These are phyloP conservation scores for Oscheius onirici DNA, from an alignment of 2,888 invertebrate species.

Conservation along the genomic window DNA sequence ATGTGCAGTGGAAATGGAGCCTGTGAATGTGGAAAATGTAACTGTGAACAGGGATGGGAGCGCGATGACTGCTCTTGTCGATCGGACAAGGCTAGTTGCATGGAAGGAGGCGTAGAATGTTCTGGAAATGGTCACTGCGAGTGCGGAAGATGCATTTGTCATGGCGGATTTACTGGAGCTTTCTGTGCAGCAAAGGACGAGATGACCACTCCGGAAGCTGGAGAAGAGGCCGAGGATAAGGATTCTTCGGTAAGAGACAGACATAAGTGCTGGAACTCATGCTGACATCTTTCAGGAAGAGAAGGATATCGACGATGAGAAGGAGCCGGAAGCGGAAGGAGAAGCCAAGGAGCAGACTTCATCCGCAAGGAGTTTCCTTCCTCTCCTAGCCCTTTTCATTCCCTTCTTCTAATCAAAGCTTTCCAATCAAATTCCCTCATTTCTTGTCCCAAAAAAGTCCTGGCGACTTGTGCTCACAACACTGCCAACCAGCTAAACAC, in stretches of 20 bases:
- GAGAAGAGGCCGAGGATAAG: background rate
- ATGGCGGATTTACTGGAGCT: conserved; percentile 65
- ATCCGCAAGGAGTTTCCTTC: background rate
- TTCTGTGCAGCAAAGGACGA: conserved; percentile 59
- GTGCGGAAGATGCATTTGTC: conserved; percentile 68
- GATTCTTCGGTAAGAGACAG: background rate
- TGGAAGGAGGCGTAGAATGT: conserved; percentile 65
- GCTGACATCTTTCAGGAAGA: background rate
- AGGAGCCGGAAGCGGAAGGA: background rate
- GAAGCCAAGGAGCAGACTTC: background rate
- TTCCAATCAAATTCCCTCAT: background rate
- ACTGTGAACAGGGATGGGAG: conserved; percentile 63
- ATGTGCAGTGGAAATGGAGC: conserved; percentile 64
- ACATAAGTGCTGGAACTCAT: background rate
- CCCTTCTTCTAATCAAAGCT: conserved; percentile 11
- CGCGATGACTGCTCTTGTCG: conserved; percentile 64
- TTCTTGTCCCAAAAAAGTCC: conserved; percentile 17
- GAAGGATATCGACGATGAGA: background rate
- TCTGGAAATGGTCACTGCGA: conserved; percentile 66
- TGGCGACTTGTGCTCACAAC: conserved; percentile 20
- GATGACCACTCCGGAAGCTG: conserved; percentile 11
- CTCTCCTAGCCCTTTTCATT: conserved; percentile 4
- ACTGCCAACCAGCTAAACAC: background rate
- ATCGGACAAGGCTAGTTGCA: conserved; percentile 52
- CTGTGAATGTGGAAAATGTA: conserved; percentile 65